Base-by-base conservation (phyloP, 2,888 invertebrate species). In the Hermaeophaga mercurialis region DNA sequence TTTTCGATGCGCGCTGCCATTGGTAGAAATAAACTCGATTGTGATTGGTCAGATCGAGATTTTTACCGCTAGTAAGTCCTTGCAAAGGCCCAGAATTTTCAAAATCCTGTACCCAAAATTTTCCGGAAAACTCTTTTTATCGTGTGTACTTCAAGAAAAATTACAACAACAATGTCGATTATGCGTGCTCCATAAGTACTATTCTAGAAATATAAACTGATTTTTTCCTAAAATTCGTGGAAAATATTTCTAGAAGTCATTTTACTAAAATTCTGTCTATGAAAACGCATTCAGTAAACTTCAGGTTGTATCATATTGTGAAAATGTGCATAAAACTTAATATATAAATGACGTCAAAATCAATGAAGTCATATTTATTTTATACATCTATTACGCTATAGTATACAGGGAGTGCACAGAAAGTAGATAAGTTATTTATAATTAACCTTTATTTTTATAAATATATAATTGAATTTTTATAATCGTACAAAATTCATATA, bases 41-140 rank as follows among this genome's bases (percentile, higher is more conserved):
- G 26, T 28, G 43, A 70, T 70, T 71, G 69, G 68, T 59, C 28
- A 11, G 54, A 45, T 53, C 46, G 39, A 45, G 31, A 18, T 19
- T 54, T 18, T 47, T 28, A 15, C 11, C 18, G 18, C 15, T 2
- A 14, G 18, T 14, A 7, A 33, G 33, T 50, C 31, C 50, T 31
- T 34, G 36, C n/a, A 34, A 56, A 44, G 56, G 56, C 50, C 56
- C 44, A 18, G 18, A 12, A 26, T 34, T 56, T 56, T 45, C 12
- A 31, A 56, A 56, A 56, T 31, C 26, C 28, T 50, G 52, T 52
- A 26, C 45, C 26, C 26, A 18, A 33, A 45, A 45, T 31, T 45
- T 45, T 45, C 6, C 9, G 6, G n/a, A 45, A 45, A 33, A 17
- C 5, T 11, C 7, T 31, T 17, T 8, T n/a, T 3, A 11, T 3